Evolutionary conservation across 2,113 vertebrate species (phyloP).

Genomic region (Falco punctatus): DNA sequence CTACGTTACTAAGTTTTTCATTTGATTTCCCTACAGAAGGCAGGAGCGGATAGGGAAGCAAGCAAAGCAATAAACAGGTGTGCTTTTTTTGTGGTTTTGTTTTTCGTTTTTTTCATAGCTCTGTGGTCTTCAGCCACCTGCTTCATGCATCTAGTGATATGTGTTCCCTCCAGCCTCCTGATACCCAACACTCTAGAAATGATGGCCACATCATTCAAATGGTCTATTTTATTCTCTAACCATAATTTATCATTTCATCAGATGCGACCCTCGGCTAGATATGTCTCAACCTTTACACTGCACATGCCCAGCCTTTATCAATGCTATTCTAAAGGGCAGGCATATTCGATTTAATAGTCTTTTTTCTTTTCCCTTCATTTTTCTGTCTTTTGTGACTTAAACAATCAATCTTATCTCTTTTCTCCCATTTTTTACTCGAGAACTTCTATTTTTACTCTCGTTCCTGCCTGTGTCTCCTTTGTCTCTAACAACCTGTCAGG

Average conservation of each 20-base stretch:
- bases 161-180: background rate
- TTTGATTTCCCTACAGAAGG: background rate
- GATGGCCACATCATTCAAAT: background rate
- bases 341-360: background rate
- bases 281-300: background rate
- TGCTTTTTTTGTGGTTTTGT: background rate
- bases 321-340: constrained; percentile 16
- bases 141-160: background rate
- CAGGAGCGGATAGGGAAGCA: background rate
- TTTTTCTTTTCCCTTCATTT: constrained; percentile 34
- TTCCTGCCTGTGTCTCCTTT: background rate
- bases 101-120: background rate
- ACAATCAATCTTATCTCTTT: constrained; percentile 45
- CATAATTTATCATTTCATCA: constrained; percentile 15
- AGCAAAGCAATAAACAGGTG: background rate
- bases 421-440: background rate
- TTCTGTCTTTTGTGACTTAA: constrained; percentile 31
- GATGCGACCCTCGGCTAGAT: background rate
- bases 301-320: background rate
- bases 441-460: constrained; percentile 22
- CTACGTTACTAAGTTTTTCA: background rate
- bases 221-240: background rate
- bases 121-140: background rate
- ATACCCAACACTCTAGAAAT: background rate
- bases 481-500: constrained; percentile 8